Base-by-base conservation (phyloP, 1,140 invertebrate genomes). In the Oedothorax gibbosus region DNA sequence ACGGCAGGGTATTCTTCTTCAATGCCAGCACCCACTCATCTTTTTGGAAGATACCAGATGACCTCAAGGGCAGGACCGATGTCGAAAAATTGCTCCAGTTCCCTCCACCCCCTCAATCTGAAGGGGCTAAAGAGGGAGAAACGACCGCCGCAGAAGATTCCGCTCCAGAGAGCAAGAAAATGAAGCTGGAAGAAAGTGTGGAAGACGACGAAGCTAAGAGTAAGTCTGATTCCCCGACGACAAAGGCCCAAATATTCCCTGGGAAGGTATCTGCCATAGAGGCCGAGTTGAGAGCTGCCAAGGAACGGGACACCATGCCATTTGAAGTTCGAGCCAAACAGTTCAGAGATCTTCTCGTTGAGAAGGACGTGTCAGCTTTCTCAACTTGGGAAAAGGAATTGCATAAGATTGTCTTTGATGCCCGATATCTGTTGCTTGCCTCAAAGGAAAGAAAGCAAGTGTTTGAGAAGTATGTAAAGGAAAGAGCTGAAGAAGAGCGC, bases 311-410 rank as follows among this genome's bases (percentile, higher is more conserved):
- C 0, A 93, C 96, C 75, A 95, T 99, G 87, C 98, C 99, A 0
- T 91, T 99, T 85, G 98, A 99, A 89, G 95, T 94, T 72, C 93
- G 99, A 75, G 96, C 99, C 88, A 95, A 96, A 89, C 95, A 96
- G 87, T 99, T 99, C 91, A 94, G 95, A 88, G 96, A 98, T 89
- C 96, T 99, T 96, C 92, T 99, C 87, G 93, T 94, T 66, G 98
- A 99, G 90, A 99, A 99, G 92, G 95, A 98, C 91, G 97, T 99
- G 14, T 98, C 97, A 73, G 98, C 98, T 78, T 99, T 99, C 90
- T 98, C 96, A 89, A 99, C 98, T 0, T 99, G 98, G 98, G 98
- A 99, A 91, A 99, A 99, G 90, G 99, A 99, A 90, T 92, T 99
- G 49, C 98, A 99, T 90, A 99, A 99, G 92, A 99, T 99, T 89